Percentiles rank a stretch among this genome's conserved stretches.
Evolutionary conservation across 2,888 invertebrate species (phyloP).

Genomic region (Zele albiditarsus): DNA sequence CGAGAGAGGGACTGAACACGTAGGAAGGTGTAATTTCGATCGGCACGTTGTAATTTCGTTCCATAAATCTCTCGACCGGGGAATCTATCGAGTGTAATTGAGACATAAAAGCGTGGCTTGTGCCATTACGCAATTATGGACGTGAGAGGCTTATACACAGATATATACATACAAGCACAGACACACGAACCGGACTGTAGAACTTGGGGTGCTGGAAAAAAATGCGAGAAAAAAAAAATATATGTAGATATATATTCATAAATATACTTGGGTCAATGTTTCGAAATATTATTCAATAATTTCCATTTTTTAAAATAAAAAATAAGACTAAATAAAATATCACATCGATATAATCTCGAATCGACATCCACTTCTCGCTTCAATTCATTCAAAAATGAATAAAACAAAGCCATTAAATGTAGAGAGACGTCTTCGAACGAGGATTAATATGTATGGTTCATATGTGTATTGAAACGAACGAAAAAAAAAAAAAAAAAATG

Average conservation of each 20-base stretch:
- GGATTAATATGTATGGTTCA: background rate
- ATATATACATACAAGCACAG: background rate
- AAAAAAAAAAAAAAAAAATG: background rate
- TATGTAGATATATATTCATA: background rate
- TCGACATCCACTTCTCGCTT: background rate
- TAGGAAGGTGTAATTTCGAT: slow-evolving; percentile 58
- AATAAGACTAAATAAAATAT: background rate
- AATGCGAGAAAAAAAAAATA: background rate
- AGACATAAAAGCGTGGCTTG: slow-evolving; percentile 58
- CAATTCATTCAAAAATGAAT: too few species aligned
- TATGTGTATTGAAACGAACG: background rate
- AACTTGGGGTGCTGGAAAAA: background rate
- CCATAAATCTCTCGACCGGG: slow-evolving; percentile 55
- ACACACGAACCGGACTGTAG: background rate
- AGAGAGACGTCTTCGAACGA: background rate
- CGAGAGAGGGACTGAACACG: slow-evolving; percentile 38
- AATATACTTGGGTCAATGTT: background rate
- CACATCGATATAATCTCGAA: background rate
- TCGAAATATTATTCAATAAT: background rate
- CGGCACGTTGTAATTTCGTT: slow-evolving; percentile 57
- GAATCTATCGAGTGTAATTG: slow-evolving; percentile 57
- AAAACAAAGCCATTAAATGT: slow-evolving; percentile 7
- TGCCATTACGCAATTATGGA: slow-evolving; percentile 53
- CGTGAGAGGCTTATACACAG: slow-evolving; percentile 35
- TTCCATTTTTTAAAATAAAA: background rate